Base-by-base conservation (phyloP, 2,888 invertebrate genomes). In the Caenorhabditis becei region DNA sequence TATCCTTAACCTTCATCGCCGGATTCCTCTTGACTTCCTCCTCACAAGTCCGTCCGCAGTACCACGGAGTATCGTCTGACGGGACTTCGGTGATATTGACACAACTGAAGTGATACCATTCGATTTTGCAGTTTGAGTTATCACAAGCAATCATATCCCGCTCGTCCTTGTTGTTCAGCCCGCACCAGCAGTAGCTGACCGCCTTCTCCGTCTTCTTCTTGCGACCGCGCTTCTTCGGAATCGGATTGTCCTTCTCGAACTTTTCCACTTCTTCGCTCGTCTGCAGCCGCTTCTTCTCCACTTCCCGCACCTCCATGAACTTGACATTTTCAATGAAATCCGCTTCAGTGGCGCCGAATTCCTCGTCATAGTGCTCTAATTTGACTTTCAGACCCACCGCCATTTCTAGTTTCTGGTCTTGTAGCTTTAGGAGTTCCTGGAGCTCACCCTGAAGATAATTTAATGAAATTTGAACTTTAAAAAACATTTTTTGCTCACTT, bases 81-180 rank as follows among this genome's bases (percentile, higher is more conserved):
- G 87, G 87, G n/a, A 77, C 56, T 2, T 78, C 28, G 2, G 58
- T 74, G 24, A 88, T 28, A 1, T 86, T 86, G 32, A 88, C 82
- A 49, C 77, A 81, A 23, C 80, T 79, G 88, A 93, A 93, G 83
- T 93, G 93, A 86, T 93, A 93, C 93, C 93, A 93, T 87, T 93
- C 93, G 74, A 92, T 92, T 1, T 92, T 92, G 87, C 54, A 54
- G 16, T 28, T 54, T 5, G 54, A 5, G 3, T 8, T 16, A 28
- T 54, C 28, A 32, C 93, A 93, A 90, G 92, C 72, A 61, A 94
- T 94, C 47, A 32, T 37, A 26, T n/a, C 24, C 2, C 37, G 47
- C 16, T 20, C 10, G n/a, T 63, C 63, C 16, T 20, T 10, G n/a
- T 63, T 41, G 10, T 14, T 3, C 16, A 41, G 5, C 16, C 16